Evolutionary conservation across 1,140 invertebrate genomes (phyloP).

Genomic region (Triops cancriformis): DNA sequence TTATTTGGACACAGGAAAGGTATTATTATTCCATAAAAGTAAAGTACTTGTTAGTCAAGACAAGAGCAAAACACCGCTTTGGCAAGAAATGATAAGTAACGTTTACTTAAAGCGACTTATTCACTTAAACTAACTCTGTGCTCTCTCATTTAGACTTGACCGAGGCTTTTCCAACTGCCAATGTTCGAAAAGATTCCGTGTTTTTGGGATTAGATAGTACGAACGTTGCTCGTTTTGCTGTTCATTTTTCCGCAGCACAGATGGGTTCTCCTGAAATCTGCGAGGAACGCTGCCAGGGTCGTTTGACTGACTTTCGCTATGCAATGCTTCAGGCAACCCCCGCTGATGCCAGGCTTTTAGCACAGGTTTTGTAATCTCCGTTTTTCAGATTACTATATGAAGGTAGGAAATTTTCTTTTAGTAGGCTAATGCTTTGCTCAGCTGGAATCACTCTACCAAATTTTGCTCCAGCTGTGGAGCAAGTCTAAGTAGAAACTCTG

Average conservation of each 20-base stretch:
- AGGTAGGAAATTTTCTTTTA: neutral
- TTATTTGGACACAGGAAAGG: neutral
- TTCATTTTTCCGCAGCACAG: neutral
- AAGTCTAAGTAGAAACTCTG: conserved; percentile 35
- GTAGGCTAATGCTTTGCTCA: conserved; percentile 38
- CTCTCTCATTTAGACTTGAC: neutral
- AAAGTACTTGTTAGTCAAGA: neutral
- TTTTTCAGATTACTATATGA: neutral
- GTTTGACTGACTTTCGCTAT: neutral
- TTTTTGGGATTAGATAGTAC: neutral
- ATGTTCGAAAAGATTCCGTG: neutral
- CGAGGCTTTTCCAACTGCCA: neutral
- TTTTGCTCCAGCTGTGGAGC: conserved; percentile 44
- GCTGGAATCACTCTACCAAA: conserved; percentile 41
- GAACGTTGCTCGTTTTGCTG: neutral
- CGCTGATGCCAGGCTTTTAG: neutral
- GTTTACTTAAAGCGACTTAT: neutral
- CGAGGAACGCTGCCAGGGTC: neutral
- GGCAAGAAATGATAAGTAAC: neutral
- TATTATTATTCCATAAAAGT: neutral
- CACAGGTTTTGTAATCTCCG: neutral
- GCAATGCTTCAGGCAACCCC: neutral
- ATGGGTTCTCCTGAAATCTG: neutral
- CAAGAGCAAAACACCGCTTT: neutral
- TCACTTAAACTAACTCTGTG: neutral